Percentiles rank a stretch among this genome's conserved stretches.
These are phyloP conservation scores for Mirza zaza DNA, from an alignment of 2,113 vertebrate genomes.

Conservation along the genomic window DNA sequence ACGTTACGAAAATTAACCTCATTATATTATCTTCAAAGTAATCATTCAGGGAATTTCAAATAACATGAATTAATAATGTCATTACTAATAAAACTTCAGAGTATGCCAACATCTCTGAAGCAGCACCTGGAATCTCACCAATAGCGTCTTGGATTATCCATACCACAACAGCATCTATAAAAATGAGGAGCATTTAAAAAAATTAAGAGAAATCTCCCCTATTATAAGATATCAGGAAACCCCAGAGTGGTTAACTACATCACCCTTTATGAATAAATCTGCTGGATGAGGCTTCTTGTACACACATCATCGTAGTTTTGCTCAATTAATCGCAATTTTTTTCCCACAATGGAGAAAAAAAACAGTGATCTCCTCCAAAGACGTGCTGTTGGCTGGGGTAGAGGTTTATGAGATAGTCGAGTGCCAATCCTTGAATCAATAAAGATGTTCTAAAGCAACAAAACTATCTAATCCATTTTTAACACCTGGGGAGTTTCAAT, in stretches of 20 bases:
- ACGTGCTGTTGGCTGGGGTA: not conserved
- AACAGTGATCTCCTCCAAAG: not conserved
- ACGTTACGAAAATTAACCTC: not conserved
- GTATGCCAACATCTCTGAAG: not conserved
- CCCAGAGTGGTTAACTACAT: not conserved
- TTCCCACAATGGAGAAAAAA: not conserved
- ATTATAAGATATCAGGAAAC: not conserved
- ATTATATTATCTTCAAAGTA: conserved; percentile 24
- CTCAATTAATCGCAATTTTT: not conserved
- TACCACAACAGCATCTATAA: not conserved
- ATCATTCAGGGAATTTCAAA: conserved; percentile 40
- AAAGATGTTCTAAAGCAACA: not conserved
- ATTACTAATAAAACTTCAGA: not conserved
- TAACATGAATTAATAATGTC: not conserved
- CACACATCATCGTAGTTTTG: not conserved
- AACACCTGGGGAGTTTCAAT: not conserved
- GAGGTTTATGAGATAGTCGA: not conserved
- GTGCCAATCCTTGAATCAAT: not conserved
- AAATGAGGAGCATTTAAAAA: not conserved
- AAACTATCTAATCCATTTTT: not conserved
- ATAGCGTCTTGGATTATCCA: not conserved
- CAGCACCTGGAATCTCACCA: not conserved
- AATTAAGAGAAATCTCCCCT: not conserved
- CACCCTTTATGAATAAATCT: not conserved
- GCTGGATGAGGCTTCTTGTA: not conserved